phyloP scores from a whole-genome alignment of 2,888 invertebrate genomes.

The Chymomyza procnemis region DNA sequence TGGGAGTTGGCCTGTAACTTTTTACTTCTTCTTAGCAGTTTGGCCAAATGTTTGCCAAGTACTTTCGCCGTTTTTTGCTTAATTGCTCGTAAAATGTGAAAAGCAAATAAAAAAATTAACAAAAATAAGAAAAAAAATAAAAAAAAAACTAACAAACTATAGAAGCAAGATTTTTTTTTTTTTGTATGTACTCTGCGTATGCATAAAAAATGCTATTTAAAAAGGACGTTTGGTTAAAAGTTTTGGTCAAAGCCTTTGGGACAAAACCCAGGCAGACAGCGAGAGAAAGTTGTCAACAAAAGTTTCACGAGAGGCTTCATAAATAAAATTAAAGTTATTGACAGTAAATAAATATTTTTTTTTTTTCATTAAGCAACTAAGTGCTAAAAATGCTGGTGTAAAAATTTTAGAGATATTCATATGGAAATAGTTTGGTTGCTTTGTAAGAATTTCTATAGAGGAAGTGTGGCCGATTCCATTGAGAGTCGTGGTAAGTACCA shows the following conservation, averaged over 20 bases:
- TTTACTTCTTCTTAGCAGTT: conserved; percentile 22
- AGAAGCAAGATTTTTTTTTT: conserved; percentile 25
- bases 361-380: too few species aligned
- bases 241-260: background rate
- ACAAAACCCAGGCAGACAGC: background rate
- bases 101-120: conserved; percentile 14
- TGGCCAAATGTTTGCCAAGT: conserved; percentile 48
- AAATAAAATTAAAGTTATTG: background rate
- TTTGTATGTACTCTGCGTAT: conserved; percentile 39
- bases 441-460: conserved; percentile 18
- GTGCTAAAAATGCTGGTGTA: too few species aligned
- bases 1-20: conserved; percentile 2
- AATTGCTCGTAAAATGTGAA: conserved; percentile 66
- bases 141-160: background rate
- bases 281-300: background rate
- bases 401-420: too few species aligned
- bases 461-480: conserved; percentile 57
- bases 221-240: background rate
- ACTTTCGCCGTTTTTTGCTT: conserved; percentile 62
- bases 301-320: background rate
- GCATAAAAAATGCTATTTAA: conserved; percentile 14
- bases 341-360: too few species aligned
- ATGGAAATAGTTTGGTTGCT: background rate
- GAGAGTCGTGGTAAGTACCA: conserved; percentile 73
- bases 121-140: too few species aligned